Percentiles rank a stretch among this genome's conserved stretches.
These are phyloP conservation scores for Hippocampus mohnikei DNA, from an alignment of 2,113 vertebrate genomes.

Conservation along the genomic window DNA sequence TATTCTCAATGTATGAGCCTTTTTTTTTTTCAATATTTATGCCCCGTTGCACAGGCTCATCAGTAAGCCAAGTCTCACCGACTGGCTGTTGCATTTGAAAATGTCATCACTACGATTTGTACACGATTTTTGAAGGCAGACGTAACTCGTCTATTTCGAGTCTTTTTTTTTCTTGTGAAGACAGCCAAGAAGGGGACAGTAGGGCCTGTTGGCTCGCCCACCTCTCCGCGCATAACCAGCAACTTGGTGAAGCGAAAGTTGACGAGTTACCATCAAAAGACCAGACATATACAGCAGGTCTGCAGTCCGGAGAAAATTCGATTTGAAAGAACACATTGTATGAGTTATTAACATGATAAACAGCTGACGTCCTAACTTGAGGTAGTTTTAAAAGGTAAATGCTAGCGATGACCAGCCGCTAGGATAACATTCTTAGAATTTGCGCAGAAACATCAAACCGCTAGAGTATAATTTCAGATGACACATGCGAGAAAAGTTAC, in stretches of 20 bases:
- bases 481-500: not conserved
- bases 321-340: too few species aligned
- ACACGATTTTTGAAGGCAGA: not conserved
- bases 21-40: not conserved
- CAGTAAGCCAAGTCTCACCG: not conserved
- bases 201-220: constrained; percentile 4
- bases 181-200: not conserved
- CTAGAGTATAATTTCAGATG: not conserved
- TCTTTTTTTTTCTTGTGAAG: not conserved
- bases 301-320: not conserved
- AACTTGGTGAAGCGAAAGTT: constrained; percentile 45
- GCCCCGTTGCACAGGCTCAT: not conserved
- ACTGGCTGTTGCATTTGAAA: not conserved
- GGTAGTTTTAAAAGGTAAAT: constrained; percentile 3
- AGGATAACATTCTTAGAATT: constrained; percentile 8
- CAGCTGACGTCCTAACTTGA: not conserved
- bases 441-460: not conserved
- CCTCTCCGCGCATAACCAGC: not conserved
- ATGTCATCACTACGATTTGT: not conserved
- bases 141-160: not conserved
- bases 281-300: constrained; percentile 25
- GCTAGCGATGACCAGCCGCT: constrained; percentile 41
- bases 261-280: constrained; percentile 34
- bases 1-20: not conserved
- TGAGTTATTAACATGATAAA: not conserved